A percentile compares a stretch with the other conserved stretches of the same genome.
These are phyloP conservation scores for Odontomachus brunneus DNA, from an alignment of 1,140 invertebrate genomes.

Conservation along the genomic window DNA sequence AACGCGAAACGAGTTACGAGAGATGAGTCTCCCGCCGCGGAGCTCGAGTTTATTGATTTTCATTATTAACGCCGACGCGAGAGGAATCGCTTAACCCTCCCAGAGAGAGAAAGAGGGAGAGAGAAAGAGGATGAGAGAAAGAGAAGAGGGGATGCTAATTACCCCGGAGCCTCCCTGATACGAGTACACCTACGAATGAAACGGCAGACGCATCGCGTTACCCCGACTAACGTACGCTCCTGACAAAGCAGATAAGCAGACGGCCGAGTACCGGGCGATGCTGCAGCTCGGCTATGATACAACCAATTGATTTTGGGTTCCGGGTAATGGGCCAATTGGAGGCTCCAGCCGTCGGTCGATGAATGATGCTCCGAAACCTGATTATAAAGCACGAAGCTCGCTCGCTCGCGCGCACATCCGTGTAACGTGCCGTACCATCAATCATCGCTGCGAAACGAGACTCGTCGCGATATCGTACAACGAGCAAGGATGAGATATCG, in stretches of 20 bases:
- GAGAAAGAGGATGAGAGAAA: too few relatives aligned
- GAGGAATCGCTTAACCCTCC: not conserved
- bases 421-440: conserved; percentile 50
- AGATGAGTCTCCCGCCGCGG: too few relatives aligned
- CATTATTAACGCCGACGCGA: too few relatives aligned
- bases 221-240: not conserved
- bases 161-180: not conserved
- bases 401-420: conserved; percentile 14
- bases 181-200: not conserved
- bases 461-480: conserved; percentile 65
- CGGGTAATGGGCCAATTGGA: conserved; percentile 78
- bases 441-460: conserved; percentile 69
- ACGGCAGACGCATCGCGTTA: not conserved
- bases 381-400: conserved; percentile 64
- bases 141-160: too few relatives aligned
- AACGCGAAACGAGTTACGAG: too few relatives aligned
- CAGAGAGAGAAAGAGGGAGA: too few relatives aligned
- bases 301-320: conserved; percentile 77
- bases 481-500: not conserved
- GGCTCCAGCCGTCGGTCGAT: conserved; percentile 47
- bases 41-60: too few relatives aligned
- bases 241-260: conserved; percentile 67
- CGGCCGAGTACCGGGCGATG: conserved; percentile 41
- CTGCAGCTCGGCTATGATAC: conserved; percentile 58
- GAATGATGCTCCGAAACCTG: conserved; percentile 69